These are phyloP conservation scores for Drosophila varians DNA, from an alignment of 1,140 invertebrate genomes.

Conservation along the genomic window DNA sequence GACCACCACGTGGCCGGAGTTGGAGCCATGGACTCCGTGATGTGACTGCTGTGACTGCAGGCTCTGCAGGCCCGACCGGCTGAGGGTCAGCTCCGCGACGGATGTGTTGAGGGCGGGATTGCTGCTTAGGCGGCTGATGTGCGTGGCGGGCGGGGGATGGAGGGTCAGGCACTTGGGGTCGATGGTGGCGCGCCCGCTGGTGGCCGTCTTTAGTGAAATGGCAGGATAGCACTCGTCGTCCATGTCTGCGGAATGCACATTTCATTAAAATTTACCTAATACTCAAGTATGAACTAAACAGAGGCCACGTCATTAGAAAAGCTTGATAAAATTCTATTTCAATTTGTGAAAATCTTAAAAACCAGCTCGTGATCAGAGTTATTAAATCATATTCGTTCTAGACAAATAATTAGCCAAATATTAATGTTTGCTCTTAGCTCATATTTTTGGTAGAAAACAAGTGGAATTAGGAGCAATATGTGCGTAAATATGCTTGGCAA, in stretches of 20 bases:
- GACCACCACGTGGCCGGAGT: constrained; percentile 29
- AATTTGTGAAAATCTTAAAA: background rate
- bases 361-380: background rate
- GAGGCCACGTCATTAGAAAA: background rate
- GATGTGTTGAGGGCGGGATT: constrained; percentile 55
- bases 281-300: no score
- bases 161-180: constrained; percentile 77
- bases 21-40: constrained; percentile 7
- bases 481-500: constrained; percentile 49
- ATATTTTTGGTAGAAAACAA: constrained; percentile 5
- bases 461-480: constrained; percentile 18
- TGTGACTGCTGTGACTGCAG: constrained; percentile 25
- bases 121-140: constrained; percentile 45
- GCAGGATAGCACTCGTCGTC: constrained; percentile 92
- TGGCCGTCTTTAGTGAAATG: constrained; percentile 87
- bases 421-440: constrained; percentile 9
- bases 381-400: background rate
- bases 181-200: constrained; percentile 71
- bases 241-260: constrained; percentile 91
- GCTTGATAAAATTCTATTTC: background rate
- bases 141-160: constrained; percentile 59
- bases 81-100: constrained; percentile 32
- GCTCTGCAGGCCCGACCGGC: constrained; percentile 29
- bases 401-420: constrained; percentile 26
- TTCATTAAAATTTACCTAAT: no score